Conservation (phyloP, 2,113 vertebrate genomes). For the Mesembrinibis cayennensis region DNA sequence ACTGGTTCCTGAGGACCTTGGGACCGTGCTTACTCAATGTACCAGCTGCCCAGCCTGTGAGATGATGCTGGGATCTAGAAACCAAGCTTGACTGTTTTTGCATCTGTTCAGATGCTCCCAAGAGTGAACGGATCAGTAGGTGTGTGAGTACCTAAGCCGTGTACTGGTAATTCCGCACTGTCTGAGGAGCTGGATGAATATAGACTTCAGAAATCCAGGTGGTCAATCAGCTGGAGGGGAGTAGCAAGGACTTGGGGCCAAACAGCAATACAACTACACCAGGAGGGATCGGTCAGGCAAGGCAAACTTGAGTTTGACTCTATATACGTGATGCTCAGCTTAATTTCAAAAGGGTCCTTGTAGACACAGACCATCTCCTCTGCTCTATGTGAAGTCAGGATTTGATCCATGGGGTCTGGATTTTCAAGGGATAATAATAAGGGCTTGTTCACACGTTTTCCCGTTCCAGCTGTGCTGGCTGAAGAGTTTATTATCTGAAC, state of each 20-base stretch:
- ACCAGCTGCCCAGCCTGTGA: background rate
- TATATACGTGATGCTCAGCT: fast-evolving
- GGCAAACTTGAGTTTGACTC: background rate
- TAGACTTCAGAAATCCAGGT: background rate
- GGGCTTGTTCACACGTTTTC: background rate
- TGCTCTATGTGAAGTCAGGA: background rate
- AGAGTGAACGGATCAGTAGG: background rate
- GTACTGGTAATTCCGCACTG: background rate
- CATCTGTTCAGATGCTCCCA: background rate
- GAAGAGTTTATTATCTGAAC: background rate
- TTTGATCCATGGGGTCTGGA: background rate
- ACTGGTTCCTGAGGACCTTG: background rate
- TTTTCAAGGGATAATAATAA: background rate
- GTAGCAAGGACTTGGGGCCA: background rate
- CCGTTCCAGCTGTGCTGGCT: background rate
- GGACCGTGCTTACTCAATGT: too few species aligned
- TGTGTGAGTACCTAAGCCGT: background rate
- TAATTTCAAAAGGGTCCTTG: background rate
- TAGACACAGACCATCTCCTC: background rate
- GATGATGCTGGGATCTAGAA: background rate
- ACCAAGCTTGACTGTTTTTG: background rate
- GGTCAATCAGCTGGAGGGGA: background rate
- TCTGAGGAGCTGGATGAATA: background rate
- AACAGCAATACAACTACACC: background rate
- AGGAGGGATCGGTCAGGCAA: background rate